These are phyloP conservation scores for Leptura quadrifasciata DNA, from an alignment of 2,888 invertebrate species.

Conservation along the genomic window DNA sequence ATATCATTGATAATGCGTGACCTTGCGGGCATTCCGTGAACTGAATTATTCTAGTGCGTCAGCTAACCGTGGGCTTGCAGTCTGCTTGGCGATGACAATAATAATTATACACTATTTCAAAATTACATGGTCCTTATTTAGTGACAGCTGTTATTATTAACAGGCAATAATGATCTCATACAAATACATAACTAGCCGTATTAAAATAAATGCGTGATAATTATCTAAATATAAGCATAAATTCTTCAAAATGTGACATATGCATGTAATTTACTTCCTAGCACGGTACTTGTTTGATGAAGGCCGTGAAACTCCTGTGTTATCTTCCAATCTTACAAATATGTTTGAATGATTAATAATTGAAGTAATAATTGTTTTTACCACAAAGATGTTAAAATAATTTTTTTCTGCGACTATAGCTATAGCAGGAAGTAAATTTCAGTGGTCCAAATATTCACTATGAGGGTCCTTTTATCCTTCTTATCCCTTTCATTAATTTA, in stretches of 20 bases:
- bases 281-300: not conserved
- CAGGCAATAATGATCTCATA: constrained; percentile 51
- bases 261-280: not conserved
- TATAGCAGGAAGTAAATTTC: too few species aligned
- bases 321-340: not conserved
- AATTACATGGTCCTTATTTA: constrained; percentile 30
- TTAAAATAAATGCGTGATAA: constrained; percentile 5
- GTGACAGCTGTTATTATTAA: constrained; percentile 54
- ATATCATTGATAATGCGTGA: constrained; percentile 65
- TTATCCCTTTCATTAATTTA: too few species aligned
- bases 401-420: too few species aligned
- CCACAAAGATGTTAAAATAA: too few species aligned
- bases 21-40: constrained; percentile 61
- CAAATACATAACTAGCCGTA: constrained; percentile 44
- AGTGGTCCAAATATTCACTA: too few species aligned
- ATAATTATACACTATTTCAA: constrained; percentile 5
- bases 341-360: too few species aligned
- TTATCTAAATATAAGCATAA: constrained; percentile 1
- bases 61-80: constrained; percentile 57
- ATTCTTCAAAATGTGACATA: not conserved
- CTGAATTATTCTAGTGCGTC: constrained; percentile 57
- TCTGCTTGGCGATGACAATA: constrained; percentile 9
- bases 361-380: too few species aligned
- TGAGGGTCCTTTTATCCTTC: too few species aligned
- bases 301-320: not conserved